phyloP scores from a whole-genome alignment of 2,888 invertebrate genomes.

The Nipponacmea schrenckii region DNA sequence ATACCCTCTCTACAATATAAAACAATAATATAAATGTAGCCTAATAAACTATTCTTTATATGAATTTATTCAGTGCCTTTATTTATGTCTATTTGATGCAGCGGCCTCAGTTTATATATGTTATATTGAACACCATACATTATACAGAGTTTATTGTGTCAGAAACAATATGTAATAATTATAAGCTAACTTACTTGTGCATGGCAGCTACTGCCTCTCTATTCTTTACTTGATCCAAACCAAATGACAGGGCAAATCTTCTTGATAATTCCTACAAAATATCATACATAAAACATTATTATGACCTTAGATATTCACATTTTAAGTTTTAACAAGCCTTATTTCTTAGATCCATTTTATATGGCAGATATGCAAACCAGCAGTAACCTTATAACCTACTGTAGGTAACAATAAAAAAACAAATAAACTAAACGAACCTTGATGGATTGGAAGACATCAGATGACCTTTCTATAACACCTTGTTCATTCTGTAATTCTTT shows the following conservation, averaged over 20 bases:
- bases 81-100: too few species aligned
- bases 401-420: neutral
- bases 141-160: too few species aligned
- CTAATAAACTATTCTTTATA: too few species aligned
- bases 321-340: neutral
- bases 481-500: constrained; percentile 75
- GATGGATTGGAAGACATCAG: constrained; percentile 87
- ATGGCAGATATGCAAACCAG: too few species aligned
- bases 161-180: too few species aligned
- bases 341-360: neutral
- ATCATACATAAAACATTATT: neutral
- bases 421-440: constrained; percentile 73
- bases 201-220: constrained; percentile 94
- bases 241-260: constrained; percentile 95
- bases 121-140: too few species aligned
- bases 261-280: constrained; percentile 86
- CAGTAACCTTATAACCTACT: too few species aligned
- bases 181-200: constrained; percentile 72
- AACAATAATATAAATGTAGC: too few species aligned
- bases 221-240: constrained; percentile 95
- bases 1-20: constrained; percentile 81
- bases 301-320: neutral
- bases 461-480: constrained; percentile 74
- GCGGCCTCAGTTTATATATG: too few species aligned
- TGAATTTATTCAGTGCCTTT: too few species aligned